Base-by-base conservation (phyloP, 2,888 invertebrate genomes). In the Venusia cambrica region DNA sequence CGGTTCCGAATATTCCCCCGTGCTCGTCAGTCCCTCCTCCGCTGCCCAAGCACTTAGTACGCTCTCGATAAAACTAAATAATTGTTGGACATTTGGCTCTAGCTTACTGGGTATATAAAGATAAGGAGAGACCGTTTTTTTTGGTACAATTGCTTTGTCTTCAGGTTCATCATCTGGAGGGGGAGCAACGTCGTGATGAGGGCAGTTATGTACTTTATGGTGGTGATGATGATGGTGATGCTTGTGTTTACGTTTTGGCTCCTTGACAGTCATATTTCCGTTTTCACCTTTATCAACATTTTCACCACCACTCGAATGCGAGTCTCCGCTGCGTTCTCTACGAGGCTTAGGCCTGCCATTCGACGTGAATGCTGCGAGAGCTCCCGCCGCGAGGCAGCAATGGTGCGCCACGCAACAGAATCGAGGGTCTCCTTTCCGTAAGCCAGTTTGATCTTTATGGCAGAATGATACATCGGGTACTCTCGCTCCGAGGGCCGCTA, bases 31-130 rank as follows among this genome's bases (percentile, higher is more conserved):
- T 4, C 92, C 92, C 53, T 91, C 91, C 55, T 91, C 91, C 38
- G 92, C 92, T 10, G 93, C 92, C 93, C 94, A 93, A 26, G 93
- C 92, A 67, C 93, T 93, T 45, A 94, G 74, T 31, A 94, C 94
- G 51, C 92, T 91, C 72, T 94, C 94, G 53, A 94, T 93, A 65
- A 94, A 94, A 76, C 93, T 93, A 76, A 94, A 94, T 57, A 94
- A 84, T 78, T 93, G 92, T 74, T 94, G 93, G 26, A 94, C 93
- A 73, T 93, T 93, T 30, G 93, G 92, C 72, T 93, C 92, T 88
- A 92, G 79, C 74, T 89, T 76, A 73, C 85, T 84, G 53, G 81
- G 87, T 62, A 88, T 87, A 51, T 69, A 85, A 38, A 87, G 73
- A 65, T 87, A 88, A 56, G 87, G 87, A 54, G 88, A 89, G 20